phyloP scores from a whole-genome alignment of 2,888 invertebrate species.

The Dryocosmus kuriphilus region DNA sequence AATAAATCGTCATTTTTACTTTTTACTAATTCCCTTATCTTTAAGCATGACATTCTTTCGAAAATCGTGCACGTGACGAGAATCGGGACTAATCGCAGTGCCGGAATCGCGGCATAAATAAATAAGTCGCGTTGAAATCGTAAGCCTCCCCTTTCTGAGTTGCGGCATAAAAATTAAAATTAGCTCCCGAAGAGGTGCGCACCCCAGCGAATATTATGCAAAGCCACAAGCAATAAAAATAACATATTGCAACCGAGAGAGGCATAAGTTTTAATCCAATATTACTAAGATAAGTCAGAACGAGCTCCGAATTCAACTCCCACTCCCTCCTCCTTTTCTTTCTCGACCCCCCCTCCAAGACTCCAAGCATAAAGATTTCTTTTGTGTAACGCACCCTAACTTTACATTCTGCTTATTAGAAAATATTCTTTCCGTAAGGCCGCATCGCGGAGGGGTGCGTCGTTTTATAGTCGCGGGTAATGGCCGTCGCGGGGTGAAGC shows the following conservation, averaged over 20 bases:
- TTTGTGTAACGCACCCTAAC: slow-evolving; percentile 75
- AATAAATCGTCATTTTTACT: slow-evolving; percentile 19
- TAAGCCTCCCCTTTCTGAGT: slow-evolving; percentile 63
- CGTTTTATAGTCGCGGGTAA: slow-evolving; percentile 54
- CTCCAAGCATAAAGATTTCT: slow-evolving; percentile 71
- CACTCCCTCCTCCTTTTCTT: slow-evolving; percentile 49
- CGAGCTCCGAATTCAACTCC: slow-evolving; percentile 51
- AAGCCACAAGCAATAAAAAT: slow-evolving; percentile 78
- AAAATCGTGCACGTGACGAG: slow-evolving; percentile 63
- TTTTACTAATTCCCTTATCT: neutral
- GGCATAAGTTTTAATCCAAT: slow-evolving; percentile 78
- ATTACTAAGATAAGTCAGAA: slow-evolving; percentile 76
- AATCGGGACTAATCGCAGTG: slow-evolving; percentile 75
- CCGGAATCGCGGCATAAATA: slow-evolving; percentile 69
- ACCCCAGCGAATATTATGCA: slow-evolving; percentile 74
- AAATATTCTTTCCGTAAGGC: slow-evolving; percentile 70
- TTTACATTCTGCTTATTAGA: slow-evolving; percentile 77
- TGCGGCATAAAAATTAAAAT: slow-evolving; percentile 76
- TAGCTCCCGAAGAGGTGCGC: slow-evolving; percentile 66
- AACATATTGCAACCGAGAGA: slow-evolving; percentile 77
- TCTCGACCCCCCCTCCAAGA: slow-evolving; percentile 47
- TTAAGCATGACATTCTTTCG: slow-evolving; percentile 5
- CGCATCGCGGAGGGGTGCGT: slow-evolving; percentile 49
- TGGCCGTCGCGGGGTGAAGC: slow-evolving; percentile 29
- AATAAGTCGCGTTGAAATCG: slow-evolving; percentile 67